A percentile compares a stretch with the other conserved stretches of the same genome.
These are phyloP conservation scores for Colostygia pectinataria DNA, from an alignment of 2,888 invertebrate genomes.

Conservation along the genomic window DNA sequence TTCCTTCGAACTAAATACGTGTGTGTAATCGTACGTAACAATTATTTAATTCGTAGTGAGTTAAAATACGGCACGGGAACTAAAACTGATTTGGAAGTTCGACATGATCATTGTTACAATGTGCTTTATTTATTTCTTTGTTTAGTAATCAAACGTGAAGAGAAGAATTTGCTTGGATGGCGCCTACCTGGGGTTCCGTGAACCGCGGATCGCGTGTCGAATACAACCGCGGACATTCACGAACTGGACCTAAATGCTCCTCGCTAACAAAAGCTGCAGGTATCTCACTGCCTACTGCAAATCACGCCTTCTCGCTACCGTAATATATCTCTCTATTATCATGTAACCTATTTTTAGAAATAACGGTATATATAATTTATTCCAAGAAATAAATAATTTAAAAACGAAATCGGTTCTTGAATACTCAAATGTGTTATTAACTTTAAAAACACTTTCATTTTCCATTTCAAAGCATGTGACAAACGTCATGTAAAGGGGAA, in stretches of 20 bases:
- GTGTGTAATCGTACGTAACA: conserved; percentile 77
- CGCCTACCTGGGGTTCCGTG: conserved; percentile 69
- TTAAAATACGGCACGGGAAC: conserved; percentile 39
- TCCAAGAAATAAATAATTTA: conserved; percentile 14
- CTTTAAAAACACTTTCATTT: conserved; percentile 43
- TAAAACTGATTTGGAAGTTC: conserved; percentile 32
- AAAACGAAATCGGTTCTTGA: conserved; percentile 8
- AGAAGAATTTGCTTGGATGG: conserved; percentile 45
- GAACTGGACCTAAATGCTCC: conserved; percentile 49
- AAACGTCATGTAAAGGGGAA: conserved; percentile 39
- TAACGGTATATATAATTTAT: conserved; percentile 26
- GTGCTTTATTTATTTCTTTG: conserved; percentile 41
- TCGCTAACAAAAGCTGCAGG: conserved; percentile 49
- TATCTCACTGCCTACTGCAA: conserved; percentile 39
- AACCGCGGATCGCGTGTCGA: conserved; percentile 69
- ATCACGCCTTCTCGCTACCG: conserved; percentile 36
- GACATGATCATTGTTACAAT: conserved; percentile 35
- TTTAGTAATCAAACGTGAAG: conserved; percentile 43
- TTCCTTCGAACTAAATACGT: conserved; percentile 78
- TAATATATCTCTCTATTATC: conserved; percentile 28
- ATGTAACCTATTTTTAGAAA: conserved; percentile 25
- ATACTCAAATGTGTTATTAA: conserved; percentile 22
- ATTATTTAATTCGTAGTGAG: conserved; percentile 68
- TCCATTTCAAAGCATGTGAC: conserved; percentile 44
- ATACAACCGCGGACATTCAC: conserved; percentile 59